Evolutionary conservation across 2,797 vertebrate genomes (phyloP).

Genomic region (Sylvia borin): DNA sequence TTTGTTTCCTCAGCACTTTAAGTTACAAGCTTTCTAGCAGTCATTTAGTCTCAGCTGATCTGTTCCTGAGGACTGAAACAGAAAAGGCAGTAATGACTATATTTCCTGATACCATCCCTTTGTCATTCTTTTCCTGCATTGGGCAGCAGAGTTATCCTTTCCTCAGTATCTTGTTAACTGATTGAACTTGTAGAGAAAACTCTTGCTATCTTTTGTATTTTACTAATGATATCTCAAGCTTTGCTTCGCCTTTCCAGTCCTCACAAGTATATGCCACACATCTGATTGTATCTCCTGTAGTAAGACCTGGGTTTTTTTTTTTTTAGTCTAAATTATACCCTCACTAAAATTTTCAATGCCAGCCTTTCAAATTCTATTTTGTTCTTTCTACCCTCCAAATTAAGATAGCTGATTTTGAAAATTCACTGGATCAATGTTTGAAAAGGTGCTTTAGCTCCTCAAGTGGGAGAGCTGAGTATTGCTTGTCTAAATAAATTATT

Average conservation of each 20-base stretch:
- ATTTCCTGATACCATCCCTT: neutral
- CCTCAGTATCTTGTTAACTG: neutral
- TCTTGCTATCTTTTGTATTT: neutral
- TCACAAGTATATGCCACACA: neutral
- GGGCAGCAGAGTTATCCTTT: neutral
- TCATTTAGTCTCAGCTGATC: neutral
- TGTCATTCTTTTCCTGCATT: neutral
- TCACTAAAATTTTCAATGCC: neutral
- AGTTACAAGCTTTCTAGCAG: neutral
- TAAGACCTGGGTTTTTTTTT: accelerated
- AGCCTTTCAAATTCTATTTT: neutral
- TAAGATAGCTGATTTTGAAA: neutral
- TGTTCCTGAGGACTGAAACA: neutral
- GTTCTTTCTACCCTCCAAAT: neutral
- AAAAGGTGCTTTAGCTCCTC: neutral
- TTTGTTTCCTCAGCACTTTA: neutral
- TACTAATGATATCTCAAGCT: neutral
- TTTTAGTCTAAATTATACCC: neutral
- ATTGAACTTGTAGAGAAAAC: neutral
- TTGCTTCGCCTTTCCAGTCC: neutral
- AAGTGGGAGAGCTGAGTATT: neutral
- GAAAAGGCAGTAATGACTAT: neutral
- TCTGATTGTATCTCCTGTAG: neutral
- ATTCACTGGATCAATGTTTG: neutral
- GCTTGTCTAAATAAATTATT: neutral